phyloP scores from a whole-genome alignment of 53 echinoderm and acorn worm species.

The Zoroaster sp. region DNA sequence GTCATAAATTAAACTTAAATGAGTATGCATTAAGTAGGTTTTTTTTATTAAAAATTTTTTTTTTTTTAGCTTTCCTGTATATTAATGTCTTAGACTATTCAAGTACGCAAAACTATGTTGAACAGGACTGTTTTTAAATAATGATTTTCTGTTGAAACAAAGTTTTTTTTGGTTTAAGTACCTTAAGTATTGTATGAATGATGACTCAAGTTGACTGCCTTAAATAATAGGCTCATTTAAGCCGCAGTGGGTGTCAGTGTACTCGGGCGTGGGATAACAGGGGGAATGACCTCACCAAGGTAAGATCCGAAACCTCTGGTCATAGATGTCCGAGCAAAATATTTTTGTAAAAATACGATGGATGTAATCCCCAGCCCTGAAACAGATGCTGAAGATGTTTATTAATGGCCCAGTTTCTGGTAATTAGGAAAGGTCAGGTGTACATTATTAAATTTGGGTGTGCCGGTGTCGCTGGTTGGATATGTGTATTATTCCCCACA shows the following conservation, averaged over 20 bases:
- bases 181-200: too few species aligned
- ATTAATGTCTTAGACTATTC: too few species aligned
- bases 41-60: too few species aligned
- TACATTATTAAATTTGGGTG: conserved; percentile 53
- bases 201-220: conserved; percentile 27
- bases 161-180: too few species aligned
- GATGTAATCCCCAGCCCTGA: not conserved
- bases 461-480: conserved; percentile 27
- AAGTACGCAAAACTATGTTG: too few species aligned
- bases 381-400: conserved; percentile 49
- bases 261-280: not conserved
- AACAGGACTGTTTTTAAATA: too few species aligned
- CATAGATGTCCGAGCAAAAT: not conserved
- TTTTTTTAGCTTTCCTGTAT: too few species aligned
- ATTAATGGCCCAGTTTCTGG: conserved; percentile 14
- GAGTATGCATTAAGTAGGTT: too few species aligned
- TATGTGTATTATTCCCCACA: conserved; percentile 43
- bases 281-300: not conserved
- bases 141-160: too few species aligned
- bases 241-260: not conserved
- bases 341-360: not conserved
- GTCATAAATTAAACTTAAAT: too few species aligned
- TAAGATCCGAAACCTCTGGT: not conserved
- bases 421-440: conserved; percentile 43
- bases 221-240: conserved; percentile 29